Percentiles rank a stretch among this genome's conserved stretches.
These are phyloP conservation scores for Sternarchorhynchus goeldii DNA, from an alignment of 2,797 vertebrate genomes.

Conservation along the genomic window DNA sequence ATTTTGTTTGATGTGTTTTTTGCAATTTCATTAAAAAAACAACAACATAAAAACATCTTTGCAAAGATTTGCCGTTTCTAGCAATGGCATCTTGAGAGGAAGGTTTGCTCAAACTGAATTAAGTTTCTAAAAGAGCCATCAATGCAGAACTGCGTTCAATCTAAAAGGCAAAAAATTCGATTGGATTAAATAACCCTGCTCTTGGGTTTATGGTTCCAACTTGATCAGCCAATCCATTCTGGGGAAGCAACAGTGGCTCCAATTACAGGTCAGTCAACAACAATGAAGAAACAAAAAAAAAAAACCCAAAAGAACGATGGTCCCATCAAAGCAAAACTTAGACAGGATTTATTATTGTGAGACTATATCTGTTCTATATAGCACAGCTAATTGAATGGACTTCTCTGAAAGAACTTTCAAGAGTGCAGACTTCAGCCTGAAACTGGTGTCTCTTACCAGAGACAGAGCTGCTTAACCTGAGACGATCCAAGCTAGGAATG, in stretches of 20 bases:
- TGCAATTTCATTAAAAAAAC: too few species aligned
- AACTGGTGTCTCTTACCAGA: too few species aligned
- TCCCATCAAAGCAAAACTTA: background rate
- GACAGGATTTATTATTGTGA: background rate
- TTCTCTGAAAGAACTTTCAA: background rate
- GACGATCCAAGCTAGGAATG: background rate
- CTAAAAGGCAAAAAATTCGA: background rate
- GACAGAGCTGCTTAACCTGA: too few species aligned
- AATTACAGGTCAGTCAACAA: background rate
- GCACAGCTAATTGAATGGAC: background rate
- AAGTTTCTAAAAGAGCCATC: slow-evolving; percentile 1
- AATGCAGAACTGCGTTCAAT: background rate
- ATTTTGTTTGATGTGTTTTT: too few species aligned
- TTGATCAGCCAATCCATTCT: background rate
- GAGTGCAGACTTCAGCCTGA: too few species aligned
- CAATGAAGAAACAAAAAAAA: background rate
- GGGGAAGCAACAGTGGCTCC: background rate
- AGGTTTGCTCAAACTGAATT: background rate
- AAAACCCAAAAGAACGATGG: background rate
- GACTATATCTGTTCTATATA: background rate
- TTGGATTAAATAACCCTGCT: background rate
- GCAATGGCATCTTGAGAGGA: background rate
- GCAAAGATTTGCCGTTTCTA: background rate
- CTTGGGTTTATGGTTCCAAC: too few species aligned
- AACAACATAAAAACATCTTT: too few species aligned